Percentiles rank a stretch among this genome's conserved stretches.
phyloP scores from a whole-genome alignment of 2,113 vertebrate species.

The Antigone vipio region DNA sequence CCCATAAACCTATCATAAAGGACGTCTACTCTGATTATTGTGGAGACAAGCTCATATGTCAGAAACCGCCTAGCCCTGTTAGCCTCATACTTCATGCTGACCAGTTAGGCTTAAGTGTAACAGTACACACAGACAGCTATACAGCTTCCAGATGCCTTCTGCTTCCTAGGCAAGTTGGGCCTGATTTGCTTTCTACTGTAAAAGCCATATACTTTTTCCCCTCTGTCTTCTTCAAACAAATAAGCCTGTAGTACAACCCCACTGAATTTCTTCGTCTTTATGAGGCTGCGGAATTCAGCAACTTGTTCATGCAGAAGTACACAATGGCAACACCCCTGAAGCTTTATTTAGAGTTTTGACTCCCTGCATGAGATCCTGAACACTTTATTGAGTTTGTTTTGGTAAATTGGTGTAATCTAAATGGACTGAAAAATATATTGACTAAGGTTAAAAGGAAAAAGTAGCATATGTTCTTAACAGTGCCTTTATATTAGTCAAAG shows the following conservation, averaged over 20 bases:
- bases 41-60: neutral
- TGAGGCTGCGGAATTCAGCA: neutral
- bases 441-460: conserved; percentile 29
- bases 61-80: neutral
- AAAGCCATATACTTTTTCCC: neutral
- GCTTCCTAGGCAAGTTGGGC: neutral
- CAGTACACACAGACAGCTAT: neutral
- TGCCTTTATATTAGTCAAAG: conserved; percentile 36
- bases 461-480: conserved; percentile 5
- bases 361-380: neutral
- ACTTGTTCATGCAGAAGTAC: neutral
- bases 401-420: neutral
- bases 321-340: neutral
- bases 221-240: neutral
- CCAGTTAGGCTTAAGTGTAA: neutral
- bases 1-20: neutral
- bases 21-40: neutral
- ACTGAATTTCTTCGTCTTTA: neutral
- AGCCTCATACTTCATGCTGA: neutral
- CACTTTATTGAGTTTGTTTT: neutral
- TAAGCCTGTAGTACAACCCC: neutral
- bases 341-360: neutral
- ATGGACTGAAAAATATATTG: conserved; percentile 5
- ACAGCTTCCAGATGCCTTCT: neutral
- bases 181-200: neutral